These are phyloP conservation scores for Varanus komodoensis DNA, from an alignment of 2,113 vertebrate genomes.

Conservation along the genomic window DNA sequence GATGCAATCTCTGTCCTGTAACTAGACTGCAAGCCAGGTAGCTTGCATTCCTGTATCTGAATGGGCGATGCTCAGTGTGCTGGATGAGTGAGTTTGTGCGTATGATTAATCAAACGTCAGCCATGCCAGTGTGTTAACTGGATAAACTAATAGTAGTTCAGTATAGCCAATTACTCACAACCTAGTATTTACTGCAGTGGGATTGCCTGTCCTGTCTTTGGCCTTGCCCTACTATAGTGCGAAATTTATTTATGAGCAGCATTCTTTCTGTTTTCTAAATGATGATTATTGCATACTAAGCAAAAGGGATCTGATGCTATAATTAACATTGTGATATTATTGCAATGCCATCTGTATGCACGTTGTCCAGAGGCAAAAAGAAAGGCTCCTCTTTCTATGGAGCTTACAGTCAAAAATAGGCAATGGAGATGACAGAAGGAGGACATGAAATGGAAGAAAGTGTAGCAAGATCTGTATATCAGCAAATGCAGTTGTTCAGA, in stretches of 20 bases:
- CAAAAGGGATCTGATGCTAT: not conserved
- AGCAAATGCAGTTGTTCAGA: not conserved
- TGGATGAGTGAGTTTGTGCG: not conserved
- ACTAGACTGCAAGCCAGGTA: not conserved
- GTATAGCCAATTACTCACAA: not conserved
- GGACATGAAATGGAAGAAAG: not conserved
- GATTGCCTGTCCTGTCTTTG: not conserved
- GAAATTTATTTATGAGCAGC: not conserved
- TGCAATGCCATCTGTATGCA: too few species aligned
- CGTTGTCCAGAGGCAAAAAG: not conserved
- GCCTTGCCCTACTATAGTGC: not conserved
- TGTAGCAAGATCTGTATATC: not conserved
- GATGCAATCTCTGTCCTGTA: not conserved
- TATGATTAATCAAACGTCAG: not conserved
- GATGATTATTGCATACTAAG: not conserved
- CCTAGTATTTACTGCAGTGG: not conserved
- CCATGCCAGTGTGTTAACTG: not conserved
- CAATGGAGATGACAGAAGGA: not conserved
- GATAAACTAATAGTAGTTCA: not conserved
- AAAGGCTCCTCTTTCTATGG: not conserved
- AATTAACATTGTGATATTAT: not conserved
- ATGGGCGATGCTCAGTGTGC: not conserved
- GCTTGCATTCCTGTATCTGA: not conserved
- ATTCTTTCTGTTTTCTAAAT: conserved; percentile 4
- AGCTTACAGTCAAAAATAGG: not conserved